These are phyloP conservation scores for Leptinotarsa defecta DNA, from an alignment of 1,140 invertebrate species.

Conservation along the genomic window DNA sequence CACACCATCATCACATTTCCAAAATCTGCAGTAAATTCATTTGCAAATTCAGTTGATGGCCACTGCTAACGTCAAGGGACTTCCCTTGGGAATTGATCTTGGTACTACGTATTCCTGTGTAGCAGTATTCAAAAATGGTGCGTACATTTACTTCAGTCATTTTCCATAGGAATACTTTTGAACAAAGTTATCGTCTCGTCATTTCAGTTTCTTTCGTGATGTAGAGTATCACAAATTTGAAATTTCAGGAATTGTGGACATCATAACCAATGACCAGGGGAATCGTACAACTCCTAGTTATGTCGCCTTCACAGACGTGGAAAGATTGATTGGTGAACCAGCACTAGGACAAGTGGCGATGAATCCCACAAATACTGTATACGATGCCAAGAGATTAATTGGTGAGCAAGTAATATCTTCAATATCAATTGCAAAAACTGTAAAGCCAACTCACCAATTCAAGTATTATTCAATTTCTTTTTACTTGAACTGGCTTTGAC, in stretches of 20 bases:
- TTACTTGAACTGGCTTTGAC: too few relatives aligned
- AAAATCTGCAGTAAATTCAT: background rate
- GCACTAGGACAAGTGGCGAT: slow-evolving; percentile 77
- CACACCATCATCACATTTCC: background rate
- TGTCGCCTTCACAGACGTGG: slow-evolving; percentile 88
- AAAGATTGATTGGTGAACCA: slow-evolving; percentile 84
- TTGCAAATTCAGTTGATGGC: background rate
- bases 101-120: slow-evolving; percentile 83
- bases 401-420: slow-evolving; percentile 16
- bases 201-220: background rate
- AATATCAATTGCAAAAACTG: too few relatives aligned
- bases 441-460: too few relatives aligned
- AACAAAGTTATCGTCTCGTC: background rate
- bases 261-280: slow-evolving; percentile 91
- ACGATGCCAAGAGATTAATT: slow-evolving; percentile 57
- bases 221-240: background rate
- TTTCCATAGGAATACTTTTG: too few relatives aligned
- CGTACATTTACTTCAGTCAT: background rate
- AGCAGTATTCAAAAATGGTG: slow-evolving; percentile 79
- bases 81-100: slow-evolving; percentile 72
- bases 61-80: slow-evolving; percentile 4
- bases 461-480: too few relatives aligned
- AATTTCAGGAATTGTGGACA: slow-evolving; percentile 69
- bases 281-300: slow-evolving; percentile 89
- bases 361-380: slow-evolving; percentile 78